Conservation (phyloP, 2,888 invertebrate genomes). For the Pandemis corylana region DNA sequence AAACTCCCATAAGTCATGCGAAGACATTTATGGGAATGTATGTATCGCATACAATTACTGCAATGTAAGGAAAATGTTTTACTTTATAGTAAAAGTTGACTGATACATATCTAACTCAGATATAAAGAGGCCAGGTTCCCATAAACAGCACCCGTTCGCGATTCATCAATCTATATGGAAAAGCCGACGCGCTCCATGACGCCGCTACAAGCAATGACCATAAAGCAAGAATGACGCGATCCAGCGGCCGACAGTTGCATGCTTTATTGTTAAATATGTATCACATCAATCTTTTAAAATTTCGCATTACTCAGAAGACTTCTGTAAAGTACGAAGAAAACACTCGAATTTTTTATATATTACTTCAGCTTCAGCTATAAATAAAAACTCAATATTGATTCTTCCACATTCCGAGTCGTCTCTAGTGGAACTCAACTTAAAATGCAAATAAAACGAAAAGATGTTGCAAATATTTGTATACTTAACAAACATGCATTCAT, state of each 20-base stretch:
- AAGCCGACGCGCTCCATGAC: slow-evolving; percentile 15
- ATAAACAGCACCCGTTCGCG: slow-evolving; percentile 31
- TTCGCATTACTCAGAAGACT: not conserved
- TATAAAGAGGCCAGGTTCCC: slow-evolving; percentile 26
- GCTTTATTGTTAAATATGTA: slow-evolving; percentile 4
- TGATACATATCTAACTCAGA: slow-evolving; percentile 32
- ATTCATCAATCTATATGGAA: slow-evolving; percentile 39
- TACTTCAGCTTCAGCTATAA: not conserved
- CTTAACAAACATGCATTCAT: not conserved
- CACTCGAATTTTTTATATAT: not conserved
- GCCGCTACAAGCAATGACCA: slow-evolving; percentile 26
- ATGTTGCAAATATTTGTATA: not conserved
- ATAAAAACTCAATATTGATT: not conserved
- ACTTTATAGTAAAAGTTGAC: slow-evolving; percentile 26
- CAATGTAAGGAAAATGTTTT: slow-evolving; percentile 19
- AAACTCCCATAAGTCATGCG: slow-evolving; percentile 2
- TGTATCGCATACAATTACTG: slow-evolving; percentile 11
- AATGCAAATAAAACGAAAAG: slow-evolving; percentile 11
- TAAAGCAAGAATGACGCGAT: slow-evolving; percentile 29
- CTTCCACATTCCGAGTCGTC: not conserved
- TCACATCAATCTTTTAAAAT: not conserved
- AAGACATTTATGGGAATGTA: slow-evolving; percentile 15
- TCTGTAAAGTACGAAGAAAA: not conserved
- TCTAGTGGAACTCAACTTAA: not conserved
- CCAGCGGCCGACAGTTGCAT: slow-evolving; percentile 6